phyloP scores from a whole-genome alignment of 2,113 vertebrate genomes.

The Cebidichthys violaceus region DNA sequence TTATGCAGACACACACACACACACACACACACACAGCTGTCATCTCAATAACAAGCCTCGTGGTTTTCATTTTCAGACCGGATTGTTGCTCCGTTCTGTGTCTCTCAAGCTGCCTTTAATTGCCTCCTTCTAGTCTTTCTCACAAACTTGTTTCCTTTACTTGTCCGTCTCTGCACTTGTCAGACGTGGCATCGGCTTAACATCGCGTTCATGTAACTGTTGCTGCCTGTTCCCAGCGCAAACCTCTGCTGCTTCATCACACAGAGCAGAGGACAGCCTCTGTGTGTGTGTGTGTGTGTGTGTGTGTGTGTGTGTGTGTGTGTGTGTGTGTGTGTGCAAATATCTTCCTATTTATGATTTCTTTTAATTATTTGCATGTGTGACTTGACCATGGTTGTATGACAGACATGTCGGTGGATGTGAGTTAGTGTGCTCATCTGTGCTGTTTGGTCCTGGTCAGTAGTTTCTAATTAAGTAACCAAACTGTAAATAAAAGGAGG shows the following conservation, averaged over 20 bases:
- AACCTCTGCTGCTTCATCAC: constrained; percentile 1
- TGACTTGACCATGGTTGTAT: background rate
- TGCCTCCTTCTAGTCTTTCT: background rate
- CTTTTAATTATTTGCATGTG: background rate
- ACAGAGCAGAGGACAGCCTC: constrained; percentile 12
- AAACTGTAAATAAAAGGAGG: constrained; percentile 29
- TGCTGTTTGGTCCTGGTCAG: background rate
- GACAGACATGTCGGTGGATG: background rate
- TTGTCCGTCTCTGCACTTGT: background rate
- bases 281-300: background rate
- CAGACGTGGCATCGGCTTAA: background rate
- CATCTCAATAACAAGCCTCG: background rate
- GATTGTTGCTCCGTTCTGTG: too few species aligned
- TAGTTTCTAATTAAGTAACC: constrained; percentile 7
- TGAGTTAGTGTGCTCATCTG: background rate
- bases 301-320: background rate
- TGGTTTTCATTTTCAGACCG: background rate
- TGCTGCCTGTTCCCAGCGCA: background rate
- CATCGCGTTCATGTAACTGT: background rate
- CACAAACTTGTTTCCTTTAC: background rate
- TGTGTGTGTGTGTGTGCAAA: background rate
- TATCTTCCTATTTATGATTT: background rate
- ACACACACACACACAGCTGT: constrained; percentile 23
- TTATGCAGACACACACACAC: constrained; percentile 6
- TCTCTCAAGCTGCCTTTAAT: background rate